These are phyloP conservation scores for Pardalotus punctatus DNA, from an alignment of 2,113 vertebrate species.

Conservation along the genomic window DNA sequence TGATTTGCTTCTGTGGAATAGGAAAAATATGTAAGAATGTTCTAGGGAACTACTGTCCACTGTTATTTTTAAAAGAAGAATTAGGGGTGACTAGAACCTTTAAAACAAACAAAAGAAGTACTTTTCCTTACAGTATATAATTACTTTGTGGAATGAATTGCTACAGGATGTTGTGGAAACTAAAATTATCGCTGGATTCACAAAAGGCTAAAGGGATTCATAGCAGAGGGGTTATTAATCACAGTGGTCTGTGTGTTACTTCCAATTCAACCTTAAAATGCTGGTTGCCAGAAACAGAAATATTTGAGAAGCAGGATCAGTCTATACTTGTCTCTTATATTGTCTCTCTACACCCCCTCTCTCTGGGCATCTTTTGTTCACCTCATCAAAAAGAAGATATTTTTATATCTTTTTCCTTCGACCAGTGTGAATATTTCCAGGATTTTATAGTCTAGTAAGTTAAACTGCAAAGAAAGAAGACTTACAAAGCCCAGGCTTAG, in stretches of 20 bases:
- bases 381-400: neutral
- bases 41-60: neutral
- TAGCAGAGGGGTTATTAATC: conserved; percentile 11
- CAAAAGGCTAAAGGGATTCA: conserved; percentile 8
- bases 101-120: neutral
- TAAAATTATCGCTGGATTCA: conserved; percentile 43
- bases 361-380: neutral
- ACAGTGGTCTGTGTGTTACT: neutral
- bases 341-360: neutral
- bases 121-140: neutral
- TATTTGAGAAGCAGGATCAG: neutral
- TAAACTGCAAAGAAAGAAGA: neutral
- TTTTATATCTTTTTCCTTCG: neutral
- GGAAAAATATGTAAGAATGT: neutral
- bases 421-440: neutral
- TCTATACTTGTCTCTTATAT: neutral
- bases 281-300: neutral
- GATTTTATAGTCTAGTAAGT: neutral
- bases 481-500: neutral
- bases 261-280: neutral
- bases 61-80: neutral
- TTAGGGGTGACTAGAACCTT: neutral
- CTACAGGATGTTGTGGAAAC: conserved; percentile 2
- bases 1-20: neutral
- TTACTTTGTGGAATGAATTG: conserved; percentile 10